These are phyloP conservation scores for Acleris holmiana DNA, from an alignment of 2,888 invertebrate genomes.

Conservation along the genomic window DNA sequence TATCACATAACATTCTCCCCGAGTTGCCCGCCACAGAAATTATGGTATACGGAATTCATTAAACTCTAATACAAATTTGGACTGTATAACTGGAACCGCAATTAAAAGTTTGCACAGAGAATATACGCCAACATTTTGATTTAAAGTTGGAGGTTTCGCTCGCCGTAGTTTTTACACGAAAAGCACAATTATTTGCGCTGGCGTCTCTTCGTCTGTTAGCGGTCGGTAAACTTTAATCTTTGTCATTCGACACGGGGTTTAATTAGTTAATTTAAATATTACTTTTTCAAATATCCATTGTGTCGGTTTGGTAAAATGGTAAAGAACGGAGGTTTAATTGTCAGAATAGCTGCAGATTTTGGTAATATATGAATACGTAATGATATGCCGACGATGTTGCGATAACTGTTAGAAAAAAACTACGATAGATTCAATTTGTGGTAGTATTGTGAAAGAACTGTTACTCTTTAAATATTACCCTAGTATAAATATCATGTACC, in stretches of 20 bases:
- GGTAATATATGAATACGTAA: too few species aligned
- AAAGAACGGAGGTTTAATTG: conserved; percentile 13
- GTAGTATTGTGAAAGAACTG: too few species aligned
- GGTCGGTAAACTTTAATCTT: conserved; percentile 1
- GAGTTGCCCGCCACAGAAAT: conserved; percentile 54
- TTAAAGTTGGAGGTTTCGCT: conserved; percentile 68
- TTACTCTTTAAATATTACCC: too few species aligned
- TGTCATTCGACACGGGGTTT: background rate
- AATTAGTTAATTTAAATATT: conserved; percentile 13
- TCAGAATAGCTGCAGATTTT: too few species aligned
- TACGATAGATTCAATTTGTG: too few species aligned
- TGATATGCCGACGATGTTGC: too few species aligned
- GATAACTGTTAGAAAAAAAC: too few species aligned
- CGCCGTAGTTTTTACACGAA: conserved; percentile 38
- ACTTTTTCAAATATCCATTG: conserved; percentile 40
- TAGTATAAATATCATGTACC: too few species aligned
- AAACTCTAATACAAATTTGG: conserved; percentile 73
- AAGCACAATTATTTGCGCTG: conserved; percentile 35
- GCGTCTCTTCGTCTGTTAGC: conserved; percentile 19
- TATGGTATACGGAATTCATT: conserved; percentile 69
- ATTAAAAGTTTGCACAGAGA: conserved; percentile 77
- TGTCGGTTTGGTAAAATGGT: conserved; percentile 41
- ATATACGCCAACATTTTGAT: conserved; percentile 77
- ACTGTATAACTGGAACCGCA: conserved; percentile 73
- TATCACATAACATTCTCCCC: conserved; percentile 53